Conservation (phyloP, 37 sponge, comb jelly and placozoan genomes). For the Halichondria panicea region DNA sequence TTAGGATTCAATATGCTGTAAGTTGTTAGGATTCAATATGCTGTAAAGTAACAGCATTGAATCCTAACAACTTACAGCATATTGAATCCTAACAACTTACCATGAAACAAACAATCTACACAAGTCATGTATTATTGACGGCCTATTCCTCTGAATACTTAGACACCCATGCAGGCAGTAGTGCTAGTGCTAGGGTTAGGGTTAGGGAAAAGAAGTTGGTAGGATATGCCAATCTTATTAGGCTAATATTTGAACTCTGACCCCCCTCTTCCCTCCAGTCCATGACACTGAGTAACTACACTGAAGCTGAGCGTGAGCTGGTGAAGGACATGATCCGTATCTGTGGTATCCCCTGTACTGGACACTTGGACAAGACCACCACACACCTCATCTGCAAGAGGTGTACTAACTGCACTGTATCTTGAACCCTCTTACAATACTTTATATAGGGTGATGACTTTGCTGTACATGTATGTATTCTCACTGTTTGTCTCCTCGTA, state of each 20-base stretch:
- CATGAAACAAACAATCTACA: too few relatives aligned
- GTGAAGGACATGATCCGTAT: constrained; percentile 85
- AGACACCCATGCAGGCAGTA: too few relatives aligned
- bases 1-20: too few relatives aligned
- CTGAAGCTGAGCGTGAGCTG: constrained; percentile 70
- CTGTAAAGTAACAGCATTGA: not conserved
- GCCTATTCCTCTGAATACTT: too few relatives aligned
- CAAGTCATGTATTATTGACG: too few relatives aligned
- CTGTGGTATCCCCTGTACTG: constrained; percentile 85
- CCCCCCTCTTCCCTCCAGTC: constrained; percentile 14
- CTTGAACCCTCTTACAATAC: not conserved
- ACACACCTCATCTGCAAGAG: constrained; percentile 77
- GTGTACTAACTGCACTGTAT: not conserved
- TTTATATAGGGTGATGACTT: not conserved
- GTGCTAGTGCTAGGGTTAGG: not conserved
- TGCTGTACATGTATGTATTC: too few relatives aligned
- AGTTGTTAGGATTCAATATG: too few relatives aligned
- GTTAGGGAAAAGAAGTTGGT: not conserved
- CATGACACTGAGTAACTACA: constrained; percentile 83
- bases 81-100: not conserved
- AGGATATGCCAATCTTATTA: too few relatives aligned
- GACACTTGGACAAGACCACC: constrained; percentile 65
- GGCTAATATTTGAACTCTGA: not conserved
- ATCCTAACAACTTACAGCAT: not conserved
- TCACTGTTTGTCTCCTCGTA: constrained; percentile 3